Base-by-base conservation (phyloP, 2,797 vertebrate species). In the Sebastes iracundus region DNA sequence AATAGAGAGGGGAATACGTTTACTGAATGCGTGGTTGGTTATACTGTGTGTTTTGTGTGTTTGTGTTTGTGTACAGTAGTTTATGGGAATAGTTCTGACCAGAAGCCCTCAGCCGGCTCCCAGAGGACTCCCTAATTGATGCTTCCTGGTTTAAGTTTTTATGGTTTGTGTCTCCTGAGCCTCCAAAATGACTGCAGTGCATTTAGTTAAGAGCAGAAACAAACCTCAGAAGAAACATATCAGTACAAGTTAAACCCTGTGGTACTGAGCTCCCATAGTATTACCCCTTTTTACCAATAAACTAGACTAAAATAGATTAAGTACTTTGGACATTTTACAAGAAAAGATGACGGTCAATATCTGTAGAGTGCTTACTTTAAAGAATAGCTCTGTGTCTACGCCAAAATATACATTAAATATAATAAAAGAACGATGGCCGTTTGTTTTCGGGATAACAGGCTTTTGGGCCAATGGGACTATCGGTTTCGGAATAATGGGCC, bases 61-160 rank as follows among this genome's bases (percentile, higher is more conserved):
- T 68, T 80, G 65, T 69, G 27, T 76, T 72, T 82, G 30, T 83
- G 56, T 55, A 11, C 42, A 49, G 49, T 83, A 60, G 56, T 83
- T 87, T 75, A 83, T 93, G 91, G 90, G 91, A 91, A 90, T 85
- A 23, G 6, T 38, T 71, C 56, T 84, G 87, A 90, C 86, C 86
- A 90, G 69, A 82, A 81, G 85, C 79, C 85, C 85, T 75, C 73
- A 52, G 77, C 10, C 2, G 14, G n/a, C 1, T 87, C 92, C 91
- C 87, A 0, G 3, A 84, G 87, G 91, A 89, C 78, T 79, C 64
- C 28, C 59, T 91, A 80, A 91, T 87, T 86, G 74, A 74, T 71
- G 71, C 81, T 85, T 90, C 82, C 83, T 90, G 85, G 32, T 66
- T 83, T 9, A 68, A n/a, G 16, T 66, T 89, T 83, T 80, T 62